Base-by-base conservation (phyloP, 2,797 vertebrate genomes). In the Hypotaenidia okinawae region DNA sequence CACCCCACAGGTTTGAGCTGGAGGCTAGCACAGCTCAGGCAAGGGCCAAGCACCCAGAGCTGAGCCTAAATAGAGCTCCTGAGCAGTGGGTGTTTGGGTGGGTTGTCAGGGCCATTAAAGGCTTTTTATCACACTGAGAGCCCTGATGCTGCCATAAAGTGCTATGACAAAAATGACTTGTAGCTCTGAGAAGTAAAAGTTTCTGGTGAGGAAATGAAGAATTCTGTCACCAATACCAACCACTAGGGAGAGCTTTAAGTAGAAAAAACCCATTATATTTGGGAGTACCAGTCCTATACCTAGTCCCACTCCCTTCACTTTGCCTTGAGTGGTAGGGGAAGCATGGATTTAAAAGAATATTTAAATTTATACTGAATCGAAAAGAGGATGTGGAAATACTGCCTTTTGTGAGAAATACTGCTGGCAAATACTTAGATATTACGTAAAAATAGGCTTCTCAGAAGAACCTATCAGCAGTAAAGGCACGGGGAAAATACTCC, bases 281-380 rank as follows among this genome's bases (percentile, higher is more conserved):
- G 28, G 43, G 63, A 23, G 13, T 13, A 33, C 11, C 7, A 82
- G 33, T 19, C 28, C 51, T 49, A 89, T 76, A 85, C 15, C n/a
- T 13, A 30, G 49, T 33, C 25, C 28, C 13, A 30, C 25, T 69
- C 39, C n/a, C 18, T 75, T 83, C 12, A 11, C 39, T 87, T 96
- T 2, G 47, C 82, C 79, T 85, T 89, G 75, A 91, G 85, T 74
- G 69, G 89, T 49, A 89, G 63, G 35, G 79, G 61, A 95, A 89
- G 55, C 39, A 52, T 30, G 89, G 62, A 75, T n/a, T 82, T 47
- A 59, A 90, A 92, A 78, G 55, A 89, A 66, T 57, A 87, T 43
- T 47, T 54, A 84, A 69, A 84, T 89, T 80, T 88, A 52, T 61
- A 64, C 43, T 51, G 35, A 70, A 54, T 88, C 81, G 35, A 89